phyloP scores from a whole-genome alignment of 2,113 vertebrate species.

The Fulica atra region DNA sequence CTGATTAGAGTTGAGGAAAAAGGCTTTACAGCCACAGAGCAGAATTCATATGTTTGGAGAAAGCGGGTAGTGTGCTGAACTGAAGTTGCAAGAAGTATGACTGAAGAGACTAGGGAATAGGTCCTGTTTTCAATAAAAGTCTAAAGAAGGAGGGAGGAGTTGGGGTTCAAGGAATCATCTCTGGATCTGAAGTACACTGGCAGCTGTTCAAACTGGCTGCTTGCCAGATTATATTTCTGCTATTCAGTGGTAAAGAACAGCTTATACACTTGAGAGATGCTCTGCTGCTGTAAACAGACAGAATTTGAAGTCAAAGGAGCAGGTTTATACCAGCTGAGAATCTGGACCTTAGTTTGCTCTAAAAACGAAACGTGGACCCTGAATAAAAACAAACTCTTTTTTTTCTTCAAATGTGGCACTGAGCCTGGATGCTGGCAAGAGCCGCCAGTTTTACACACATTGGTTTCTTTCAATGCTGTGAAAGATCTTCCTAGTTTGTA shows the following conservation, averaged over 20 bases:
- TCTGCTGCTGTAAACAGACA: conserved; percentile 1
- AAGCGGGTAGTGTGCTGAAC: background rate
- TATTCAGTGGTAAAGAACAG: conserved; percentile 2
- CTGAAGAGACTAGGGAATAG: background rate
- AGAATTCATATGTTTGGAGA: conserved; percentile 3
- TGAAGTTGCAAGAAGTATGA: background rate
- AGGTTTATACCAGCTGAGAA: background rate
- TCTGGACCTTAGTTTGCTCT: background rate
- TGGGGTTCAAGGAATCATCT: conserved; percentile 23
- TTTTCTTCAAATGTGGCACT: background rate
- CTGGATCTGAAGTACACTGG: background rate
- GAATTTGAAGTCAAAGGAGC: background rate
- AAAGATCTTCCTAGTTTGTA: background rate
- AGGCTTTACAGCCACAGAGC: background rate
- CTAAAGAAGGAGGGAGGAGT: background rate
- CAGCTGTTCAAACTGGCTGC: background rate
- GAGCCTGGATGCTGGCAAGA: background rate
- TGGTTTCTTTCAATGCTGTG: background rate
- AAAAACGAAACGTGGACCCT: background rate
- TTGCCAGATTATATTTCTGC: conserved; percentile 23
- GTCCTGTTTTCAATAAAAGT: conserved; percentile 29
- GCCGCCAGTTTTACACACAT: background rate
- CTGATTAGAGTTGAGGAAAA: background rate
- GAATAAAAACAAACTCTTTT: background rate
- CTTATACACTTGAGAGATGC: background rate